A percentile compares a stretch with the other conserved stretches of the same genome.
Conservation (phyloP, 2,797 vertebrate genomes). For the Malurus splendens region DNA sequence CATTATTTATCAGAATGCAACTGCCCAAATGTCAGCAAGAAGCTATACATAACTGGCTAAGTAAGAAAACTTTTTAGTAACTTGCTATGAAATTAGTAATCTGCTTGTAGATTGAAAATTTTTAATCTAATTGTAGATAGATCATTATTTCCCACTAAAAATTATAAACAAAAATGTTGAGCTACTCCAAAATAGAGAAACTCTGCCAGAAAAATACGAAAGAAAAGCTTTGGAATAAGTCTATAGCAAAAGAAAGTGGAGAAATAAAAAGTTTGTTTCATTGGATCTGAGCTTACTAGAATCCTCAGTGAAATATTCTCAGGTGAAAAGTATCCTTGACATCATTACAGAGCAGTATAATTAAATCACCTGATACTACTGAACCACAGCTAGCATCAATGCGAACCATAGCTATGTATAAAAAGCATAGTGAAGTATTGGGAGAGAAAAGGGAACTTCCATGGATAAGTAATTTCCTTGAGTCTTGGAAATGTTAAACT, state of each 20-base stretch:
- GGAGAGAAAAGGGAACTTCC: not conserved
- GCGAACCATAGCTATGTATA: accelerated
- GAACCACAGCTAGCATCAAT: not conserved
- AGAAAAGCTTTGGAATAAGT: not conserved
- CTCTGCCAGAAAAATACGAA: not conserved
- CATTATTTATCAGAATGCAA: not conserved
- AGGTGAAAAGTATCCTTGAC: not conserved
- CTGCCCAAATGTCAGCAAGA: not conserved
- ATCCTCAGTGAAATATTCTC: not conserved
- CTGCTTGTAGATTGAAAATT: not conserved
- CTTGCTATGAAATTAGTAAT: not conserved
- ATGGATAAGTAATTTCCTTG: accelerated
- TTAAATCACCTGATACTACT: not conserved
- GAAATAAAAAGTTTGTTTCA: not conserved
- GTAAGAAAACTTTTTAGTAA: not conserved
- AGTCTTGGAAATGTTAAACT: not conserved
- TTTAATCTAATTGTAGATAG: not conserved
- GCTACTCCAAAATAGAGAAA: not conserved
- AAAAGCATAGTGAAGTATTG: not conserved
- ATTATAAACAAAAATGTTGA: not conserved
- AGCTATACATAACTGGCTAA: not conserved
- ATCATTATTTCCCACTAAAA: not conserved
- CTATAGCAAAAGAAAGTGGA: not conserved
- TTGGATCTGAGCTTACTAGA: not conserved
- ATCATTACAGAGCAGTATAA: not conserved